phyloP scores from a whole-genome alignment of 2,888 invertebrate species.

The Eumerus sabulonum region DNA sequence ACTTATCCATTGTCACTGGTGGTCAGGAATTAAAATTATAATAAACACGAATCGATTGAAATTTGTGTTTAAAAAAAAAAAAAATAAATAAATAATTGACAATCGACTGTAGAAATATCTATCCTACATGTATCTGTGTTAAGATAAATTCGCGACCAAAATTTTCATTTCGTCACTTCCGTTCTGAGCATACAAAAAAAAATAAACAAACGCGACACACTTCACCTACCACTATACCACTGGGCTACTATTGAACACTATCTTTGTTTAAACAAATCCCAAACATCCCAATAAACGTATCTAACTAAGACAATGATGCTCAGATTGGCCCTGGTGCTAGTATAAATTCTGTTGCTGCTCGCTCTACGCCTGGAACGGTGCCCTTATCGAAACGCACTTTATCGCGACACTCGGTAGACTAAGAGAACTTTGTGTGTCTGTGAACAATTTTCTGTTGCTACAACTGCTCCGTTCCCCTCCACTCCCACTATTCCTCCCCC shows the following conservation, averaged over 20 bases:
- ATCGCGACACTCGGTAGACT: conserved; percentile 66
- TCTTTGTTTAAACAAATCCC: too few relatives aligned
- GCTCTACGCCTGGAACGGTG: conserved; percentile 1
- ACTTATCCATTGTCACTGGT: conserved; percentile 1
- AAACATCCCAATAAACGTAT: too few relatives aligned
- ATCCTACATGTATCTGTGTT: conserved; percentile 46
- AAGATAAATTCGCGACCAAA: conserved; percentile 61
- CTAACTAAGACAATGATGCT: too few relatives aligned
- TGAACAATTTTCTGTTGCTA: conserved; percentile 22
- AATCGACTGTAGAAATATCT: too few relatives aligned
- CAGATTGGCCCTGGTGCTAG: too few relatives aligned
- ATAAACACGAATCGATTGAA: conserved; percentile 44
- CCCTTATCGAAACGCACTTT: conserved; percentile 64
- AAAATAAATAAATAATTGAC: too few relatives aligned
- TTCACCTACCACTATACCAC: too few relatives aligned
- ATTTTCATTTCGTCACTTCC: conserved; percentile 40
- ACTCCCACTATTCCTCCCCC: conserved; percentile 19
- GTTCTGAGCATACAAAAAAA: conserved; percentile 32
- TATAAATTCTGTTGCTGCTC: not conserved
- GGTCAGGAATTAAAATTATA: too few relatives aligned
- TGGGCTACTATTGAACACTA: too few relatives aligned
- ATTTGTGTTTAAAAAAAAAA: conserved; percentile 17
- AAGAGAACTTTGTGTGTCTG: conserved; percentile 50
- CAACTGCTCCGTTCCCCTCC: conserved; percentile 3
- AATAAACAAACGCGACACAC: conserved; percentile 30